phyloP scores from a whole-genome alignment of 1,140 invertebrate species.

The Drosophila pruinosa region DNA sequence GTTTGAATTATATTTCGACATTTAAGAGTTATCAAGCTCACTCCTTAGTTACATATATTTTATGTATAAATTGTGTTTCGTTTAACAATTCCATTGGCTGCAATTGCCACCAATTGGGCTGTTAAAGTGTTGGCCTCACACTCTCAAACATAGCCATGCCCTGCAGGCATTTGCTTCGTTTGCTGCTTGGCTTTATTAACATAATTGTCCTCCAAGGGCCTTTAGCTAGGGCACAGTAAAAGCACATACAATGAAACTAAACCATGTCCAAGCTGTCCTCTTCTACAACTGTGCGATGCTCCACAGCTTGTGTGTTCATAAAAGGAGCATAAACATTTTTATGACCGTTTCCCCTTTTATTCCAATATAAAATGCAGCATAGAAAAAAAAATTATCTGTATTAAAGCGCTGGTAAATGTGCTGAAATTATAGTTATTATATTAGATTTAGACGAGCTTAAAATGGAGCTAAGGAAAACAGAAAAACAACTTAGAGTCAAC shows the following conservation, averaged over 20 bases:
- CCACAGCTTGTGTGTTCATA: slow-evolving; percentile 42
- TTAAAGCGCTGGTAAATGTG: slow-evolving; percentile 30
- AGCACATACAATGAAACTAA: slow-evolving; percentile 32
- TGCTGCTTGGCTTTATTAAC: slow-evolving; percentile 20
- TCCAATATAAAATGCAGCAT: background rate
- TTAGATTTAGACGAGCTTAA: slow-evolving; percentile 18
- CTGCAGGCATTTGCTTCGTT: slow-evolving; percentile 15
- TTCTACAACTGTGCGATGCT: slow-evolving; percentile 27
- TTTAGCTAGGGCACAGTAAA: slow-evolving; percentile 25
- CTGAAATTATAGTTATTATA: slow-evolving; percentile 24
- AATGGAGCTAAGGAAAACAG: background rate
- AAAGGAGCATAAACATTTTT: slow-evolving; percentile 39
- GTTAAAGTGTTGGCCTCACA: background rate
- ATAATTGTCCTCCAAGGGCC: slow-evolving; percentile 28
- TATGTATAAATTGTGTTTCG: background rate
- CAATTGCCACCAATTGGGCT: slow-evolving; percentile 17
- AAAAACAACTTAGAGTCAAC: no score
- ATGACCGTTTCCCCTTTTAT: slow-evolving; percentile 26
- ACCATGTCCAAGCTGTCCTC: slow-evolving; percentile 14
- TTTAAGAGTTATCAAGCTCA: background rate
- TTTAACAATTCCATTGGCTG: slow-evolving; percentile 12
- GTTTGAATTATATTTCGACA: background rate
- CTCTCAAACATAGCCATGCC: background rate
- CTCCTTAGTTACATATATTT: background rate
- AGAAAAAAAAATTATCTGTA: slow-evolving; percentile 27